Base-by-base conservation (phyloP, 2,797 vertebrate species). In the Holocentrus rufus region DNA sequence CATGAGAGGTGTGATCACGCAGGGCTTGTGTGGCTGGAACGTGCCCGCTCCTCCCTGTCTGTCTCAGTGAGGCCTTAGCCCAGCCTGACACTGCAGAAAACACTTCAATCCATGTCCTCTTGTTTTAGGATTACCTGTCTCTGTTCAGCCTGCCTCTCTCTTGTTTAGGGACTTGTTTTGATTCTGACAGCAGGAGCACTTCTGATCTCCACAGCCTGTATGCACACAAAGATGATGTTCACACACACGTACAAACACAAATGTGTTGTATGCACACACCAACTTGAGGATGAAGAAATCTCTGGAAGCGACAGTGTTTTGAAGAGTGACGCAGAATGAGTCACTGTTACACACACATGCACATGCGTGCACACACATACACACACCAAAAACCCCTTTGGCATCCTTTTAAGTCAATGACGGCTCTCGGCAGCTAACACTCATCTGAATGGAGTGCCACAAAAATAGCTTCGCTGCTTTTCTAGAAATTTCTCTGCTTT, bases 331-430 rank as follows among this genome's bases (percentile, higher is more conserved):
- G 56, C 72, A 67, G 78, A 80, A 69, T 83, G 79, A 85, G 65
- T 84, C 90, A 79, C 61, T 61, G 56, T 69, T 74, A 71, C 61
- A 65, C 65, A 63, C 39, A 30, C 30, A 31, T 31, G 30, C 30
- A 31, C 30, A 31, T 7, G 30, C 30, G 30, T 25, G 47, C 34
- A 50, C 44, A 65, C 44, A 70, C 74, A 62, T n/a, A 65, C 18
- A 56, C 69, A 67, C 74, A 75, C 62, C 72, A 69, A 66, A 77
- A 67, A 39, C 54, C 58, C 64, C 63, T 55, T 76, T n/a, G 69
- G 63, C 58, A 5, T 82, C 65, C 69, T 76, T 86, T 85, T 80
- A 80, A 81, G 78, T 85, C 79, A 66, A 42, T 86, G 87, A 78
- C 75, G 49, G 77, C 82, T 83, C 69, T 76, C 62, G 1, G 78